Percentiles rank a stretch among this genome's conserved stretches.
phyloP scores from a whole-genome alignment of 2,888 invertebrate species.

The Dicranocentrus wangi region DNA sequence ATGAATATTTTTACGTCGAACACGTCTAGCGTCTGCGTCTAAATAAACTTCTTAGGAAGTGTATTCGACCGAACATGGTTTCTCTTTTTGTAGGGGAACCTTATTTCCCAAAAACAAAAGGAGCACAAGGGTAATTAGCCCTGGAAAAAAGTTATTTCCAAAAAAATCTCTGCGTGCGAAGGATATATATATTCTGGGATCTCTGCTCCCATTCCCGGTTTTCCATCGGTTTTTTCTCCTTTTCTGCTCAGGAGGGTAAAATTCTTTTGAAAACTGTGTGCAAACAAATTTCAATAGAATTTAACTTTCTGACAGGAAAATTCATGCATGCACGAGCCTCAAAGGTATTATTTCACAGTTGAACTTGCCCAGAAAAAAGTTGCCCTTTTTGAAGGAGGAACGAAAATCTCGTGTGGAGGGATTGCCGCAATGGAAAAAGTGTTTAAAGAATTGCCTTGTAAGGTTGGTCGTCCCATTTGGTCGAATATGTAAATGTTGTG shows the following conservation, averaged over 20 bases:
- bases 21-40: too few relatives aligned
- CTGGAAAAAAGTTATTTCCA: slow-evolving; percentile 2
- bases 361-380: slow-evolving; percentile 29
- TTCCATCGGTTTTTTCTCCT: neutral
- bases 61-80: neutral
- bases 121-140: slow-evolving; percentile 6
- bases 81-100: neutral
- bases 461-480: slow-evolving; percentile 39
- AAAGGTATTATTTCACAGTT: slow-evolving; percentile 55
- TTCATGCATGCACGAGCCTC: slow-evolving; percentile 60
- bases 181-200: too few relatives aligned
- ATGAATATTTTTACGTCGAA: too few relatives aligned
- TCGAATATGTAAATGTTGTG: slow-evolving; percentile 34
- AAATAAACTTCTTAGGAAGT: too few relatives aligned
- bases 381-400: slow-evolving; percentile 24
- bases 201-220: neutral
- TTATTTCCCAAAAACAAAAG: slow-evolving; percentile 16
- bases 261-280: slow-evolving; percentile 45
- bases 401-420: neutral
- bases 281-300: slow-evolving; percentile 41
- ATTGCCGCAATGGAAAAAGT: neutral
- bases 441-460: slow-evolving; percentile 17
- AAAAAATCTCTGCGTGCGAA: neutral
- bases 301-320: slow-evolving; percentile 52
- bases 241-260: slow-evolving; percentile 19